These are phyloP conservation scores for mouse (Mus musculus) DNA, from an alignment of 2,113 vertebrate species.

Conservation along the genomic window DNA sequence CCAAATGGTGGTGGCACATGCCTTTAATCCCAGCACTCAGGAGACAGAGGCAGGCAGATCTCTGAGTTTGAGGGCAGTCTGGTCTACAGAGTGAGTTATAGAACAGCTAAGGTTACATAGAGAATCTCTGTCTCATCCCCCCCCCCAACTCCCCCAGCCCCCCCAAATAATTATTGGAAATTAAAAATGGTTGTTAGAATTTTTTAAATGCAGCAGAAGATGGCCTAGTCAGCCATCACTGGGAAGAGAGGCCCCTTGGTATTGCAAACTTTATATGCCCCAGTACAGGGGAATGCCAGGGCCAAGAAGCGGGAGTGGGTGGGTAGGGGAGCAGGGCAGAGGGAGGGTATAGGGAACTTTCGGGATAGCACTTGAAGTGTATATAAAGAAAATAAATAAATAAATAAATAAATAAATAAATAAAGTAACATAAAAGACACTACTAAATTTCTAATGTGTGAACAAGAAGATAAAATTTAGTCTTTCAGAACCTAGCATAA, in stretches of 20 bases:
- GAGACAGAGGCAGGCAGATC: background rate
- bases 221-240: too few relatives aligned
- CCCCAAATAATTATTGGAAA: slow-evolving; percentile 24
- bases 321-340: too few relatives aligned
- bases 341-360: too few relatives aligned
- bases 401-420: too few relatives aligned
- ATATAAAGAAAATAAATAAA: too few relatives aligned
- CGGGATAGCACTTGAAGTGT: too few relatives aligned
- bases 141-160: too few relatives aligned
- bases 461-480: slow-evolving; percentile 45
- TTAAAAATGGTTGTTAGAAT: slow-evolving; percentile 55
- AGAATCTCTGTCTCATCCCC: background rate
- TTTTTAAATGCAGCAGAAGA: slow-evolving; percentile 9
- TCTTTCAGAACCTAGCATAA: slow-evolving; percentile 23
- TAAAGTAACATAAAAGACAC: slow-evolving; percentile 1
- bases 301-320: too few relatives aligned
- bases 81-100: background rate
- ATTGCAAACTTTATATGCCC: too few relatives aligned
- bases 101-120: background rate
- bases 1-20: background rate
- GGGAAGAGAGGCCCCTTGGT: too few relatives aligned
- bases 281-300: too few relatives aligned
- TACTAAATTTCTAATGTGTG: slow-evolving; percentile 37
- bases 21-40: background rate
- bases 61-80: background rate